Percentiles rank a stretch among this genome's conserved stretches.
phyloP scores from a whole-genome alignment of 2,888 invertebrate species.

The Pristionchus exspectatus region DNA sequence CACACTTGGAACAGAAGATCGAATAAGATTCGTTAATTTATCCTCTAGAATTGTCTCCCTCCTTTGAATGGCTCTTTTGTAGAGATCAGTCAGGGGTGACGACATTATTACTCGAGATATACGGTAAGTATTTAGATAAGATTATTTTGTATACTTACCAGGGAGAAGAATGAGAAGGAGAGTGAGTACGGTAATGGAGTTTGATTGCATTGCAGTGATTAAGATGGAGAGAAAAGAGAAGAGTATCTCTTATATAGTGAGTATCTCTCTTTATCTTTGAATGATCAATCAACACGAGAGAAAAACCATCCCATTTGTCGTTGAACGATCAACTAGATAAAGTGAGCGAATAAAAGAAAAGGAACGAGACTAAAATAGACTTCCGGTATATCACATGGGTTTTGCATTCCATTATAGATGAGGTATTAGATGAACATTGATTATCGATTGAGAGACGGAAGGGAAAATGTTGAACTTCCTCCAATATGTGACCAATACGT shows the following conservation, averaged over 20 bases:
- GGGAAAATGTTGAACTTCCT: not conserved
- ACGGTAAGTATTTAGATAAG: not conserved
- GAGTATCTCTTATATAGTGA: conserved; percentile 22
- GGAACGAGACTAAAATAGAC: conserved; percentile 1
- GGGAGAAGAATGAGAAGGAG: conserved; percentile 9
- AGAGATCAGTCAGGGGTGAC: conserved; percentile 2
- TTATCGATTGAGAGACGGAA: not conserved
- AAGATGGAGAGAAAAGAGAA: not conserved
- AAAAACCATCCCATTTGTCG: conserved; percentile 18
- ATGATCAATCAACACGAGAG: not conserved
- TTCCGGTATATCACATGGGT: conserved; percentile 13
- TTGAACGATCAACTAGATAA: conserved; percentile 23
- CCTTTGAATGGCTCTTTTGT: conserved; percentile 6
- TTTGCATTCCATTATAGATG: not conserved
- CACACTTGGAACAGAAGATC: conserved; percentile 20
- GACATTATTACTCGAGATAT: not conserved
- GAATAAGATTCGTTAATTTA: conserved; percentile 1
- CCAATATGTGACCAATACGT: not conserved
- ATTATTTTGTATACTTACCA: not conserved
- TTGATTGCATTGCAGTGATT: not conserved
- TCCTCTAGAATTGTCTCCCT: conserved; percentile 16
- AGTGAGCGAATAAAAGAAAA: not conserved
- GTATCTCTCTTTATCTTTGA: conserved; percentile 30
- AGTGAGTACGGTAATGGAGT: conserved; percentile 9
- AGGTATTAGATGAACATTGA: not conserved